Evolutionary conservation across 2,888 invertebrate genomes (phyloP).

Genomic region (Ganaspis brasiliensis): DNA sequence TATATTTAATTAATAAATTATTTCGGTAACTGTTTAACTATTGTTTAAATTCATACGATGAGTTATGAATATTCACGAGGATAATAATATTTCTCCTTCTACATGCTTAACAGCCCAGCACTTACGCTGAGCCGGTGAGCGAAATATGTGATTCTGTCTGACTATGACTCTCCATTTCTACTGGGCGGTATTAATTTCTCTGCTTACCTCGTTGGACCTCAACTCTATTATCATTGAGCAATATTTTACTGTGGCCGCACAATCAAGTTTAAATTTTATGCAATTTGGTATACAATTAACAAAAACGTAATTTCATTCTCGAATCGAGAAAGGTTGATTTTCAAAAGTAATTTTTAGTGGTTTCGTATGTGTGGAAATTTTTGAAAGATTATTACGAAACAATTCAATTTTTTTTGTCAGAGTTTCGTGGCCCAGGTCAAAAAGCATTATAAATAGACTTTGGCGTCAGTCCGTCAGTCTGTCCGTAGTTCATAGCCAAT

Average conservation of each 20-base stretch:
- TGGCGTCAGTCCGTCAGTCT: too few relatives aligned
- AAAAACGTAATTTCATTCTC: too few relatives aligned
- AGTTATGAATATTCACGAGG: constrained; percentile 17
- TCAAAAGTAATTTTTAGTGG: too few relatives aligned
- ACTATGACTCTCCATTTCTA: not conserved
- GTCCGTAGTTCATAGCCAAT: too few relatives aligned
- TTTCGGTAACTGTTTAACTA: constrained; percentile 7
- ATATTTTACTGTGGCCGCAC: not conserved
- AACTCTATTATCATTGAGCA: constrained; percentile 10
- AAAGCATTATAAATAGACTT: too few relatives aligned
- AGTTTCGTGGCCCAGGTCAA: too few relatives aligned
- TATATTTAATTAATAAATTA: not conserved
- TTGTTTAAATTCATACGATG: constrained; percentile 19
- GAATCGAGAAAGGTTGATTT: too few relatives aligned
- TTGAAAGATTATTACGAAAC: too few relatives aligned
- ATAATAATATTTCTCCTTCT: constrained; percentile 28
- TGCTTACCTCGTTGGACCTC: constrained; percentile 39
- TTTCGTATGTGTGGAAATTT: too few relatives aligned
- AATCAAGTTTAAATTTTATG: too few relatives aligned
- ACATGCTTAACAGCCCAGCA: not conserved
- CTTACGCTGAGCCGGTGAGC: not conserved
- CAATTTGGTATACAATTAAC: too few relatives aligned
- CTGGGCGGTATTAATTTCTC: constrained; percentile 4
- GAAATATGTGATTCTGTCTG: constrained; percentile 29
- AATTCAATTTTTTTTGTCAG: too few relatives aligned